Conservation (phyloP, 2,888 invertebrate species). For the Synanthedon myopaeformis region DNA sequence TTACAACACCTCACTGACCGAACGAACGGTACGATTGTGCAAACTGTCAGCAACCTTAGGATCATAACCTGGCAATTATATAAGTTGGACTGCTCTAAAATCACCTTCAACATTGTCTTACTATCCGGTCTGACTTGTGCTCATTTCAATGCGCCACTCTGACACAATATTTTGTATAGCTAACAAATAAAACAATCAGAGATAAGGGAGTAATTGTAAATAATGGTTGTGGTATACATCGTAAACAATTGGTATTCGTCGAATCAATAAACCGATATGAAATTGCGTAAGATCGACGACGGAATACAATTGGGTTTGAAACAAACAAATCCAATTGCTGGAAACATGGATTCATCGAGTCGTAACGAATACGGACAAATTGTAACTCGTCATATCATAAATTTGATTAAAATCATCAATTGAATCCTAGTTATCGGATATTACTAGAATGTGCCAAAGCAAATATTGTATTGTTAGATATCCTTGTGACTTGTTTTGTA, state of each 20-base stretch:
- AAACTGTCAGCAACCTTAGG: conserved; percentile 18
- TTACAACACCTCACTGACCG: conserved; percentile 14
- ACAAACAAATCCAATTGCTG: not conserved
- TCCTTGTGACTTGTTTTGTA: no score
- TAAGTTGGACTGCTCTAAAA: conserved; percentile 25
- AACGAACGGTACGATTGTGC: conserved; percentile 14
- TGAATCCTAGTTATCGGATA: no score
- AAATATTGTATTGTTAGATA: no score
- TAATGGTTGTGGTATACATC: conserved; percentile 27
- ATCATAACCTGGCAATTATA: conserved; percentile 19
- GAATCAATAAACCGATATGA: conserved; percentile 27
- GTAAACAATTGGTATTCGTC: conserved; percentile 23
- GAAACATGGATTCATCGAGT: conserved; percentile 22
- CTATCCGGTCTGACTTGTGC: not conserved
- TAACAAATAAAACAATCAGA: conserved; percentile 25
- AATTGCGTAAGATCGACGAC: conserved; percentile 32
- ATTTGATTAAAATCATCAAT: not conserved
- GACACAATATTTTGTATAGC: conserved; percentile 20
- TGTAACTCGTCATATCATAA: conserved; percentile 28
- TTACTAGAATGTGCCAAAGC: no score
- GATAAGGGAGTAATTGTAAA: conserved; percentile 31
- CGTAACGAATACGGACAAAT: conserved; percentile 16
- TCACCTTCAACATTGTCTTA: conserved; percentile 27
- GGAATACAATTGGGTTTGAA: conserved; percentile 9
- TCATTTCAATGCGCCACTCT: conserved; percentile 3